A percentile compares a stretch with the other conserved stretches of the same genome.
Evolutionary conservation across 1,140 invertebrate species (phyloP).

Genomic region (Akabosia matsudoensis): DNA sequence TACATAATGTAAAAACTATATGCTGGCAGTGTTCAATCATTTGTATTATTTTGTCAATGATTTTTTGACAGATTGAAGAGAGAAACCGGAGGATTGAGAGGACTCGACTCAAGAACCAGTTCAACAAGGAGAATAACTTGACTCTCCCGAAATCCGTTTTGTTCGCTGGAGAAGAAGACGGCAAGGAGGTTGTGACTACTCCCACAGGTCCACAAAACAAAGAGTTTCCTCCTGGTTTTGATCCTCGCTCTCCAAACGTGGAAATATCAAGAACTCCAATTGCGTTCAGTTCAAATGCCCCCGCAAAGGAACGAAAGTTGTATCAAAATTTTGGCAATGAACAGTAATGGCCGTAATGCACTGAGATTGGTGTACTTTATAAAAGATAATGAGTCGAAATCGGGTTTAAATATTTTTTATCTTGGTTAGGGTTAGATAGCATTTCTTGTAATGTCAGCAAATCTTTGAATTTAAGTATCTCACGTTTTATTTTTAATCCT

Average conservation of each 20-base stretch:
- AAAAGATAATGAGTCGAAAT: not conserved
- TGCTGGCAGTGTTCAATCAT: not conserved
- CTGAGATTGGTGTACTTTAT: not conserved
- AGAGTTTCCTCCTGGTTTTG: slow-evolving; percentile 18
- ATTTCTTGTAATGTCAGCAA: too few species aligned
- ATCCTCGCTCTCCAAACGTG: slow-evolving; percentile 35
- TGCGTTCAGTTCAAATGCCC: not conserved
- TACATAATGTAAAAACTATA: too few species aligned
- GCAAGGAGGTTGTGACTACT: not conserved
- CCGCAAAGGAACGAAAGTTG: not conserved
- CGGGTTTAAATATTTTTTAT: too few species aligned
- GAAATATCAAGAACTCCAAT: slow-evolving; percentile 41
- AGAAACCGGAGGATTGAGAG: slow-evolving; percentile 4
- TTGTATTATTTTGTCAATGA: not conserved
- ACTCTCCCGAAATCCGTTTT: not conserved
- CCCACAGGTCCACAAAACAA: not conserved
- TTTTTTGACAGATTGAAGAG: slow-evolving; percentile 12
- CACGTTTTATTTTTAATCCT: too few species aligned
- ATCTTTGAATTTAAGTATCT: too few species aligned
- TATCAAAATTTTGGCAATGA: not conserved
- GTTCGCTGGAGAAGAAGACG: not conserved
- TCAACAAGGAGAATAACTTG: slow-evolving; percentile 15
- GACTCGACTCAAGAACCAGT: not conserved
- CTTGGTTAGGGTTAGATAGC: too few species aligned
- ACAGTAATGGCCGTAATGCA: not conserved